These are phyloP conservation scores for Glyptemys insculpta DNA, from an alignment of 2,797 vertebrate genomes.

Conservation along the genomic window DNA sequence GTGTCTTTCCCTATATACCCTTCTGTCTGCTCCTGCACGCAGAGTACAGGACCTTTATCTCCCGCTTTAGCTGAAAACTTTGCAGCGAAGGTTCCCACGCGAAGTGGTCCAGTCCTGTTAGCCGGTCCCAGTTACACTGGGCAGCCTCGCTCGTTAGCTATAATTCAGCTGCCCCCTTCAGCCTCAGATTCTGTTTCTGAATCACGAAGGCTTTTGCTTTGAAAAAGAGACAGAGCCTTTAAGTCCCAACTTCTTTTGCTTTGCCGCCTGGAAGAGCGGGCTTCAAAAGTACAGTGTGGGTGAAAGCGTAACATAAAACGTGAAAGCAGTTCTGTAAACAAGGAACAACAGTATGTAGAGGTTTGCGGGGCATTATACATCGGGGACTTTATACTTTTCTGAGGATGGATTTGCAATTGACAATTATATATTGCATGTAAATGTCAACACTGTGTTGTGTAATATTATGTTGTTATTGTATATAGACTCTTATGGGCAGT, in stretches of 20 bases:
- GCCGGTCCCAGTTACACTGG: neutral
- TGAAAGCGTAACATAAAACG: accelerated
- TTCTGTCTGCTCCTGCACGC: neutral
- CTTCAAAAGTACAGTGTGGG: neutral
- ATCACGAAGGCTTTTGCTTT: neutral
- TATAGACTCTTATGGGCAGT: neutral
- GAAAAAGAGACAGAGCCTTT: neutral
- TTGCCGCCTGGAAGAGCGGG: neutral
- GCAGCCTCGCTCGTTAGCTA: neutral
- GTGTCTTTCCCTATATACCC: neutral
- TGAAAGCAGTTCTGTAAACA: neutral
- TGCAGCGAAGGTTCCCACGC: neutral
- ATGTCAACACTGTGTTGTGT: neutral
- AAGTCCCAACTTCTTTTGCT: neutral
- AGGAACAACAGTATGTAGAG: neutral
- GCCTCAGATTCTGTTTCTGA: neutral
- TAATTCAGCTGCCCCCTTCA: neutral
- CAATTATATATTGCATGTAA: neutral
- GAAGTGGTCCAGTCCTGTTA: no score
- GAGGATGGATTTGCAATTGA: neutral
- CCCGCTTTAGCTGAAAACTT: neutral
- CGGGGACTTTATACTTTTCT: neutral
- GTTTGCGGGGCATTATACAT: no score
- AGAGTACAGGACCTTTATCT: neutral
- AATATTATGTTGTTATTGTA: neutral